Evolutionary conservation across 2,113 vertebrate species (phyloP).

Genomic region (Balaenoptera acutorostrata): DNA sequence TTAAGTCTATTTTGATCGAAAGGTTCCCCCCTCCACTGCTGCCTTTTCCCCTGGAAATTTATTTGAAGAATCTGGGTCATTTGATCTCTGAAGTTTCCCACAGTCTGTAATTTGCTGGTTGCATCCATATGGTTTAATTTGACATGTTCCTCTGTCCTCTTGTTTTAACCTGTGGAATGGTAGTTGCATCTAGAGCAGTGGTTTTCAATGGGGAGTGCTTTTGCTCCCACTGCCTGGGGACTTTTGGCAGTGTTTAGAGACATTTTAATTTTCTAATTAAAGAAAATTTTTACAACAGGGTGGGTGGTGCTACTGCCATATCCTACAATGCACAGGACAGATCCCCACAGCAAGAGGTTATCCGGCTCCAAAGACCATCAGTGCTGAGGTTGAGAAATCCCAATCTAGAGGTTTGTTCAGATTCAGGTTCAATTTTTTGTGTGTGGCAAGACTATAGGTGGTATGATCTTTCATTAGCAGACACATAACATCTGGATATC

Average conservation of each 20-base stretch:
- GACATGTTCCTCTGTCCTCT: not conserved
- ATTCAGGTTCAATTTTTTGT: not conserved
- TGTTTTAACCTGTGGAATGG: not conserved
- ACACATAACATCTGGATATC: not conserved
- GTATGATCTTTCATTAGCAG: not conserved
- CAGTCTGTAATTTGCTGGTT: conserved; percentile 20
- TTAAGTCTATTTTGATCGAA: conserved; percentile 10
- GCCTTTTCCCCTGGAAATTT: conserved; percentile 5
- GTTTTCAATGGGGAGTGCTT: not conserved
- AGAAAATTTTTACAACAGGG: not conserved
- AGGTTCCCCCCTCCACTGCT: not conserved
- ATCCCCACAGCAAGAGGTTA: not conserved
- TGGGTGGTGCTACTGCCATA: not conserved
- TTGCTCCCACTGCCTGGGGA: not conserved
- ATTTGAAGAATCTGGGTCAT: not conserved
- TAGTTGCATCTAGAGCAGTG: conserved; percentile 13
- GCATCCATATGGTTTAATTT: not conserved
- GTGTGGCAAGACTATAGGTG: not conserved
- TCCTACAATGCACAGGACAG: not conserved
- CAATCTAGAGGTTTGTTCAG: not conserved
- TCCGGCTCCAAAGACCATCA: not conserved
- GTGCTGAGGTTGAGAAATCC: not conserved
- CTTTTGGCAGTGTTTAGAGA: conserved; percentile 12
- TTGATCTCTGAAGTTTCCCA: not conserved
- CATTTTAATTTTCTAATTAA: not conserved